phyloP scores from a whole-genome alignment of 2,113 vertebrate genomes.

The Brachyistius frenatus region DNA sequence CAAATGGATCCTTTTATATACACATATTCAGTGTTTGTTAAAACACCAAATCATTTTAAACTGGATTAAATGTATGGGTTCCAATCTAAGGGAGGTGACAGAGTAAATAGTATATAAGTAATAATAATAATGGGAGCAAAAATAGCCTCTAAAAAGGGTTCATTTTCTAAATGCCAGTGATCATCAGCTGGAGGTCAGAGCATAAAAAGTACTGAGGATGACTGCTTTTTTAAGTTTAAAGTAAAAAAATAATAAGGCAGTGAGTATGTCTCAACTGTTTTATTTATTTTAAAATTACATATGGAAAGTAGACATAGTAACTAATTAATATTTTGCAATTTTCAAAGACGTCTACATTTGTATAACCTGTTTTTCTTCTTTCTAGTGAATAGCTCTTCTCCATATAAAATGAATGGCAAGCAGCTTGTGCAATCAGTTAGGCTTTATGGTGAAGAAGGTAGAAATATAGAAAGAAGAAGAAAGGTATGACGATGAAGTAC shows the following conservation, averaged over 20 bases:
- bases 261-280: not conserved
- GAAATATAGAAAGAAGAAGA: slow-evolving; percentile 5
- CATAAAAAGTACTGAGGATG: too few species aligned
- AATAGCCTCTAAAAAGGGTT: too few species aligned
- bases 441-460: slow-evolving; percentile 11
- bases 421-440: not conserved
- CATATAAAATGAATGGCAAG: not conserved
- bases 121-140: too few species aligned
- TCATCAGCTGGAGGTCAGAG: too few species aligned
- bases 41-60: too few species aligned
- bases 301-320: not conserved
- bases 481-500: not conserved
- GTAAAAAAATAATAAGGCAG: not conserved
- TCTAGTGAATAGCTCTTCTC: not conserved
- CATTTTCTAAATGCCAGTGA: too few species aligned
- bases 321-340: not conserved
- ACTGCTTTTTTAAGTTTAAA: not conserved
- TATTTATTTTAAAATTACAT: not conserved
- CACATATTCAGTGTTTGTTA: too few species aligned
- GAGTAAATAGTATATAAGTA: too few species aligned
- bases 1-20: too few species aligned
- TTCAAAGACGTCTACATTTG: not conserved
- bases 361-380: not conserved
- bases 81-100: too few species aligned
- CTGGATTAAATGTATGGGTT: too few species aligned